These are phyloP conservation scores for Margaritifera margaritifera DNA, from an alignment of 2,888 invertebrate genomes.

Conservation along the genomic window DNA sequence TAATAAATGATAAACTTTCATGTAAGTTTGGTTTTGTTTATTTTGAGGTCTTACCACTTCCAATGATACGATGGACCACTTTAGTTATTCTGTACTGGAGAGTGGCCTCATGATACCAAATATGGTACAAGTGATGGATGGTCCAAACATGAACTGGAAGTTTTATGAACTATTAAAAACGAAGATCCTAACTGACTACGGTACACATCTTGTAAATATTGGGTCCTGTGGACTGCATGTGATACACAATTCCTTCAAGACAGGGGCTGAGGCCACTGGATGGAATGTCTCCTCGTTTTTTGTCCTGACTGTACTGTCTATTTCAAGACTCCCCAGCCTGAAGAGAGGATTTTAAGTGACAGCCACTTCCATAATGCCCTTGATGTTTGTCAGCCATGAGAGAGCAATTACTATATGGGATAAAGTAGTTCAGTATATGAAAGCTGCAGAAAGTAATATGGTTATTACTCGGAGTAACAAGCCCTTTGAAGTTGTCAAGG, in stretches of 20 bases:
- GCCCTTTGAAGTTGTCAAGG: conserved; percentile 9
- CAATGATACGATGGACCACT: conserved; percentile 9
- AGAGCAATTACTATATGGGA: conserved; percentile 16
- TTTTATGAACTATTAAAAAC: conserved; percentile 11
- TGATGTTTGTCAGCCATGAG: conserved; percentile 37
- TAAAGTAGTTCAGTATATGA: conserved; percentile 11
- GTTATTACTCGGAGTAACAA: conserved; percentile 6
- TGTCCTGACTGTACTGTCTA: conserved; percentile 45
- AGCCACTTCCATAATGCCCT: conserved; percentile 34
- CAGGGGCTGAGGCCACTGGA: conserved; percentile 13
- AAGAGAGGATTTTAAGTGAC: conserved; percentile 9
- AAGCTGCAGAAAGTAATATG: conserved; percentile 2
- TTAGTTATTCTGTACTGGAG: no score
- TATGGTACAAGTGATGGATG: conserved; percentile 29
- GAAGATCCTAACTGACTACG: conserved; percentile 12
- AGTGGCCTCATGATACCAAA: conserved; percentile 6
- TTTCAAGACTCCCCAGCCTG: conserved; percentile 52
- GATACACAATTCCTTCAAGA: conserved; percentile 14
- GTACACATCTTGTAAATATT: conserved; percentile 21
- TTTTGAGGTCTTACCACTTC: conserved; percentile 20
- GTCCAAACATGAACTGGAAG: conserved; percentile 30
- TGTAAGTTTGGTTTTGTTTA: not conserved
- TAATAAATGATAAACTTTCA: not conserved
- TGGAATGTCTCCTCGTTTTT: conserved; percentile 44
- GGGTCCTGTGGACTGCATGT: conserved; percentile 31